A percentile compares a stretch with the other conserved stretches of the same genome.
phyloP scores from a whole-genome alignment of 64 coral and sea anemone species.

The Montipora foliosa region DNA sequence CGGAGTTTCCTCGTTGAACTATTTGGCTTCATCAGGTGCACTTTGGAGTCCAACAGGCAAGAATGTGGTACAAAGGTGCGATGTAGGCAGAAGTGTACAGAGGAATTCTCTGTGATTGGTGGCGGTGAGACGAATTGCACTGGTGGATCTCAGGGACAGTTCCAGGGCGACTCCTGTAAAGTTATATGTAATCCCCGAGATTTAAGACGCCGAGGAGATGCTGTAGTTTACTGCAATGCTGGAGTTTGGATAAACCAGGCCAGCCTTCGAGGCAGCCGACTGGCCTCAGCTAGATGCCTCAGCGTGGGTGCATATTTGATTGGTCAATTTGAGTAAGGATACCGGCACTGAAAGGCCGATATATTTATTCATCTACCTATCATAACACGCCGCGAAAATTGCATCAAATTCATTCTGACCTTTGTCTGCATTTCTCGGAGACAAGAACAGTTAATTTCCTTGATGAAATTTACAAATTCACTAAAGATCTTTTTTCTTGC shows the following conservation, averaged over 20 bases:
- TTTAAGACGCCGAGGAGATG: constrained; percentile 5
- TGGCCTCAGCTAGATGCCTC: not conserved
- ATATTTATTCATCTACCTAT: too few species aligned
- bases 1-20: too few species aligned
- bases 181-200: not conserved
- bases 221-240: constrained; percentile 15
- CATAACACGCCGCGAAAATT: too few species aligned
- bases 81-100: constrained; percentile 43
- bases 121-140: not conserved
- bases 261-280: not conserved
- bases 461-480: too few species aligned
- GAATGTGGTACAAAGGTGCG: constrained; percentile 42
- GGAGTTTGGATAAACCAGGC: constrained; percentile 22
- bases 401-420: too few species aligned
- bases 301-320: not conserved
- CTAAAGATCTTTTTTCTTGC: not conserved
- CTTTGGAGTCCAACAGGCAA: not conserved
- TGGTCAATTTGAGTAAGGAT: too few species aligned
- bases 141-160: not conserved
- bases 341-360: too few species aligned
- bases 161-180: constrained; percentile 20
- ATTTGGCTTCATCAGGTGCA: constrained; percentile 1
- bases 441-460: too few species aligned
- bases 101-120: not conserved
- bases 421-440: too few species aligned